Conservation (phyloP, 1,140 invertebrate species). For the Andricus grossulariae region DNA sequence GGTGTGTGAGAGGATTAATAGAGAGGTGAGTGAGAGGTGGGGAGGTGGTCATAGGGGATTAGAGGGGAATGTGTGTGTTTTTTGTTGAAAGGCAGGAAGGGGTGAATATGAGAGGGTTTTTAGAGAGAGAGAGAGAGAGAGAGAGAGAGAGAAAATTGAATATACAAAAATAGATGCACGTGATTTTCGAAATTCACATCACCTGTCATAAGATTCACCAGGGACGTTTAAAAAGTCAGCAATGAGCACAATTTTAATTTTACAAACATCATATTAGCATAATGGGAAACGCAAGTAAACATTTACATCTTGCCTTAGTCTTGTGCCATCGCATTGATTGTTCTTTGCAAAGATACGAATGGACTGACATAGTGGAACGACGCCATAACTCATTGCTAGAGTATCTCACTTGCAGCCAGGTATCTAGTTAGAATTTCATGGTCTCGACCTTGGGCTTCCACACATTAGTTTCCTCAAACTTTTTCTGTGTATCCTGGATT, state of each 20-base stretch:
- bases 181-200: no score
- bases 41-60: no score
- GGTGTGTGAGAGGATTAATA: no score
- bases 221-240: no score
- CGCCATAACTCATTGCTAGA: slow-evolving; percentile 51
- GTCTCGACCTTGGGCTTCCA: slow-evolving; percentile 57
- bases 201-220: no score
- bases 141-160: no score
- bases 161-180: no score
- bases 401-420: slow-evolving; percentile 41
- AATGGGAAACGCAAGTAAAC: not conserved
- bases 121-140: no score
- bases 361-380: slow-evolving; percentile 48
- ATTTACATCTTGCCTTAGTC: not conserved
- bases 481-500: not conserved
- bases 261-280: not conserved
- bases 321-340: slow-evolving; percentile 29
- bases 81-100: no score
- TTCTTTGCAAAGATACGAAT: slow-evolving; percentile 37
- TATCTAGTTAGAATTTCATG: slow-evolving; percentile 56
- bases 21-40: no score
- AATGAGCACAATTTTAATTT: not conserved
- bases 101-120: no score
- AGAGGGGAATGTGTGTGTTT: no score
- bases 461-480: not conserved